A percentile compares a stretch with the other conserved stretches of the same genome.
Conservation (phyloP, 2,797 vertebrate species). For the Mormyrus proboscirostris region DNA sequence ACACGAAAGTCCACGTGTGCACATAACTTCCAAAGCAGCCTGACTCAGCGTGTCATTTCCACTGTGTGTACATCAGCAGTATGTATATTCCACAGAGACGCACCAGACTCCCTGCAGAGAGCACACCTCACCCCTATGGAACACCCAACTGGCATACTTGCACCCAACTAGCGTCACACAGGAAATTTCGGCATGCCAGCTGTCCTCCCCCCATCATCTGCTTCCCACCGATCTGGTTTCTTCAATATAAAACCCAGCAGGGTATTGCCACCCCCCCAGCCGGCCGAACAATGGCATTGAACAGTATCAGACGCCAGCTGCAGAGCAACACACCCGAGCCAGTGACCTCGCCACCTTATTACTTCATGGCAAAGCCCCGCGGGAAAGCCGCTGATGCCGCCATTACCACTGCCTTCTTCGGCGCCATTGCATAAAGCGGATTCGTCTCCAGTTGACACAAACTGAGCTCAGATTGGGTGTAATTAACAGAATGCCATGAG, state of each 20-base stretch:
- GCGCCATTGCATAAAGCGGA: not conserved
- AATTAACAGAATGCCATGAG: not conserved
- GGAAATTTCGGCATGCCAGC: not conserved
- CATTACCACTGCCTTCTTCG: not conserved
- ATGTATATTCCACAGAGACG: not conserved
- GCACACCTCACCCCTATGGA: not conserved
- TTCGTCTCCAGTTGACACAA: not conserved
- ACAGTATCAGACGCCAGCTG: slow-evolving; percentile 41
- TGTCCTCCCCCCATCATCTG: not conserved
- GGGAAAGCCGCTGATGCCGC: not conserved
- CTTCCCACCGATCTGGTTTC: slow-evolving; percentile 9
- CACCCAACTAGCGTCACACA: not conserved
- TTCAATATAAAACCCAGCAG: slow-evolving; percentile 1
- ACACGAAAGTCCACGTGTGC: not conserved
- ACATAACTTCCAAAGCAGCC: not conserved
- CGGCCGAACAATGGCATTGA: slow-evolving; percentile 46
- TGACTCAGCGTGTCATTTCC: not conserved
- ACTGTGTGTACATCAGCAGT: not conserved
- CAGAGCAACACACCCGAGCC: not conserved
- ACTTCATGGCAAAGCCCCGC: not conserved
- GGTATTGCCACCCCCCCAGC: not conserved
- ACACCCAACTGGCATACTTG: not conserved
- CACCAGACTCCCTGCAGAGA: not conserved
- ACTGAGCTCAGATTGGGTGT: not conserved
- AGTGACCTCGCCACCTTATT: not conserved